phyloP scores from a whole-genome alignment of 1,140 invertebrate genomes.

The Tetramorium parvispinum region DNA sequence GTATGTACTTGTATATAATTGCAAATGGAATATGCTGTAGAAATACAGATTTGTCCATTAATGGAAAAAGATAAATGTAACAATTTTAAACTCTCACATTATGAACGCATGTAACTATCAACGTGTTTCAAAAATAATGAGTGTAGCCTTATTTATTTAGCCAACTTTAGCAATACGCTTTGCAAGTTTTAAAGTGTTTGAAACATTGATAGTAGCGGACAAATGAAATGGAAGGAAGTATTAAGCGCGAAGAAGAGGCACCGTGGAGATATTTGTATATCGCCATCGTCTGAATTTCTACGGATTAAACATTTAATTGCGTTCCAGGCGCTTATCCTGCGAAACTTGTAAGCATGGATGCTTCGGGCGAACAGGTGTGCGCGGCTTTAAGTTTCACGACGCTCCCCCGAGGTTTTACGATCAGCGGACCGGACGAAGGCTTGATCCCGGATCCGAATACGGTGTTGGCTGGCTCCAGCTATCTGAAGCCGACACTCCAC shows the following conservation, averaged over 20 bases:
- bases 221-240: constrained; percentile 13
- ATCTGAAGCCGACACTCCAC: constrained; percentile 32
- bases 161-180: not conserved
- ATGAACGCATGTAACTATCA: not conserved
- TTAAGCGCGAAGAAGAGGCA: not conserved
- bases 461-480: constrained; percentile 12
- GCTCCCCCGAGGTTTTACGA: constrained; percentile 40
- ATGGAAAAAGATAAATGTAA: not conserved
- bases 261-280: not conserved
- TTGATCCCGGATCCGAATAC: constrained; percentile 48
- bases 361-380: constrained; percentile 14
- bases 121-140: not conserved
- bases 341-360: constrained; percentile 14
- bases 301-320: constrained; percentile 50
- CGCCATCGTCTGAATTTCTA: constrained; percentile 11
- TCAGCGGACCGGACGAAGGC: constrained; percentile 36
- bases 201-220: not conserved
- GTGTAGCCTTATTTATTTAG: not conserved
- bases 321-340: constrained; percentile 14
- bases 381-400: constrained; percentile 51
- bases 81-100: not conserved
- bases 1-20: not conserved
- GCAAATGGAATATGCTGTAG: not conserved
- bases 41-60: not conserved
- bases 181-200: not conserved